These are phyloP conservation scores for Cheilosia variabilis DNA, from an alignment of 2,888 invertebrate species.

Conservation along the genomic window DNA sequence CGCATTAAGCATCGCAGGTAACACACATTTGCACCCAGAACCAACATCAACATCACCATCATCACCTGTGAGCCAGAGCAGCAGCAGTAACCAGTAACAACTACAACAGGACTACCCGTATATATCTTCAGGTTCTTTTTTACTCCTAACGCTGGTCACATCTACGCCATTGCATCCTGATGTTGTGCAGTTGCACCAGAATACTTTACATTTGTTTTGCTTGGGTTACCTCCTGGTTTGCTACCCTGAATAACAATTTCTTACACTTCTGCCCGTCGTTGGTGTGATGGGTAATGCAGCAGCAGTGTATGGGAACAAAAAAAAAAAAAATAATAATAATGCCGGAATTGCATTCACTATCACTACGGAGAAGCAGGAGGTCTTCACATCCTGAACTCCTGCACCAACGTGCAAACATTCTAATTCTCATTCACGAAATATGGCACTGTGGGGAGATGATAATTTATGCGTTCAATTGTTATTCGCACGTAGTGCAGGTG, in stretches of 20 bases:
- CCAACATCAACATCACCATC: constrained; percentile 30
- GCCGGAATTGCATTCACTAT: constrained; percentile 50
- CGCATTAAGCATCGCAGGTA: constrained; percentile 41
- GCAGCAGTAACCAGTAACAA: background rate
- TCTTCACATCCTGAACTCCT: constrained; percentile 36
- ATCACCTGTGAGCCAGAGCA: constrained; percentile 26
- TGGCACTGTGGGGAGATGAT: constrained; percentile 38
- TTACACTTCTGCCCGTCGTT: constrained; percentile 15
- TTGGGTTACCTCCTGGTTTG: constrained; percentile 53
- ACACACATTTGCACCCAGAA: constrained; percentile 25
- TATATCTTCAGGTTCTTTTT: constrained; percentile 16
- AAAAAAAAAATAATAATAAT: constrained; percentile 48
- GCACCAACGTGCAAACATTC: constrained; percentile 58
- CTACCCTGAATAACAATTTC: constrained; percentile 65
- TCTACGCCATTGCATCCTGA: constrained; percentile 55
- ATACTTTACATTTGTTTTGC: constrained; percentile 59
- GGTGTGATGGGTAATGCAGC: background rate
- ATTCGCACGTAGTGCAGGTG: constrained; percentile 56
- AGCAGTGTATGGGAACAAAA: background rate
- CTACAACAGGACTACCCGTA: constrained; percentile 7
- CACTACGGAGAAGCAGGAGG: constrained; percentile 25
- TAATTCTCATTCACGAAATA: constrained; percentile 62
- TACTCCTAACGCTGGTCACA: constrained; percentile 22
- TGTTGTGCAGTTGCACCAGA: constrained; percentile 50
- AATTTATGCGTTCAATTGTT: constrained; percentile 69